Percentiles rank a stretch among this genome's conserved stretches.
Conservation (phyloP, 2,113 vertebrate genomes). For the Anas platyrhynchos region DNA sequence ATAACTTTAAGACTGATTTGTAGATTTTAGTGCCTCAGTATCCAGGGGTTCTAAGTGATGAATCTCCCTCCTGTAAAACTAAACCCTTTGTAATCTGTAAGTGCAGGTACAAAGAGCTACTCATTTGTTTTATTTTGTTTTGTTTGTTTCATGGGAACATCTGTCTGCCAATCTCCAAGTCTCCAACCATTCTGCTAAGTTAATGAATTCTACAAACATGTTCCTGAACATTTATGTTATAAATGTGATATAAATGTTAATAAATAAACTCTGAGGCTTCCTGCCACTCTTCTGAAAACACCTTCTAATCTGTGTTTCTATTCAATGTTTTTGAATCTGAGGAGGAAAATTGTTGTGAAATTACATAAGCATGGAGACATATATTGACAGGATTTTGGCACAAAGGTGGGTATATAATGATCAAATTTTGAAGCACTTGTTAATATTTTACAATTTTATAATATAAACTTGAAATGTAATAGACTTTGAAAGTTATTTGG, state of each 20-base stretch:
- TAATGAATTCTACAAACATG: neutral
- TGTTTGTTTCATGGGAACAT: neutral
- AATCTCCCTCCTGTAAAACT: neutral
- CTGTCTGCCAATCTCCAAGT: neutral
- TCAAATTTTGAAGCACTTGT: neutral
- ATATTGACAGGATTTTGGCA: neutral
- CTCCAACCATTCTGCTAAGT: neutral
- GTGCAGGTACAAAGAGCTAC: neutral
- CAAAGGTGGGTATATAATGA: neutral
- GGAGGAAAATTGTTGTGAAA: neutral
- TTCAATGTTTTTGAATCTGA: neutral
- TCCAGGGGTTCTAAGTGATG: neutral
- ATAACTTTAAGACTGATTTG: neutral
- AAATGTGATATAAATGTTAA: neutral
- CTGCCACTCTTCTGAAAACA: neutral
- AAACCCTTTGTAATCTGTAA: neutral
- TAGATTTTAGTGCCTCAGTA: neutral
- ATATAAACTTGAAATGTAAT: constrained; percentile 14
- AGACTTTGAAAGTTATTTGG: neutral
- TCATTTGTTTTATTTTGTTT: no score
- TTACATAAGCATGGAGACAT: neutral
- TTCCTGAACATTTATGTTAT: neutral
- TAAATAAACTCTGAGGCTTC: neutral
- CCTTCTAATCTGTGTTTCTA: neutral
- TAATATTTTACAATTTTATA: constrained; percentile 1